Evolutionary conservation across 2,113 vertebrate genomes (phyloP).

Genomic region (Spheniscus mendiculus): DNA sequence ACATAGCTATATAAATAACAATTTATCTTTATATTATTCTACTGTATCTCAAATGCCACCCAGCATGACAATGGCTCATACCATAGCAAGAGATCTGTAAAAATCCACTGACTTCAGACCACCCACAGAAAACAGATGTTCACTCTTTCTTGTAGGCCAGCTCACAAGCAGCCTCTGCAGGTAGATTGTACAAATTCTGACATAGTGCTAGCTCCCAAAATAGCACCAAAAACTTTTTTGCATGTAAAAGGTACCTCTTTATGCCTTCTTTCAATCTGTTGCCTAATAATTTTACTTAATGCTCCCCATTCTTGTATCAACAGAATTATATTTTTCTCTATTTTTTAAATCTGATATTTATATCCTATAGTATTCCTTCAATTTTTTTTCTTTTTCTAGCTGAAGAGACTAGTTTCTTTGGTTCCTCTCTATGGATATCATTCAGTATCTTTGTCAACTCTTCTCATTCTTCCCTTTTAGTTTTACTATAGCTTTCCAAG

Average conservation of each 20-base stretch:
- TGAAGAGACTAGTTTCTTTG: neutral
- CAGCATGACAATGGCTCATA: neutral
- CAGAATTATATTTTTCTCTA: neutral
- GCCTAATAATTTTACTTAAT: neutral
- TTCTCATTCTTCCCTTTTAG: neutral
- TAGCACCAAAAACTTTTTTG: neutral
- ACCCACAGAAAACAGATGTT: neutral
- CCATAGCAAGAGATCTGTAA: neutral
- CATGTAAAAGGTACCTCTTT: neutral
- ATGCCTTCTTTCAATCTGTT: neutral
- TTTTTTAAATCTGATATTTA: neutral
- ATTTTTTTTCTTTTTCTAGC: neutral
- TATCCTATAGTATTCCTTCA: neutral
- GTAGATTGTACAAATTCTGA: neutral
- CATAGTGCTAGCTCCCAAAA: neutral
- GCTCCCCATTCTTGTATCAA: neutral
- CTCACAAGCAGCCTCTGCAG: neutral
- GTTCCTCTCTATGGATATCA: neutral
- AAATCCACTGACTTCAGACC: neutral
- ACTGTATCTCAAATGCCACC: neutral
- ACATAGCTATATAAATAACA: neutral
- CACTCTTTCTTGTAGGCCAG: neutral
- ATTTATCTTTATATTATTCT: neutral
- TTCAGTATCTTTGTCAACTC: neutral
- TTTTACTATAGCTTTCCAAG: neutral